Evolutionary conservation across 2,113 vertebrate species (phyloP).

Genomic region (Misgurnus mizolepis): DNA sequence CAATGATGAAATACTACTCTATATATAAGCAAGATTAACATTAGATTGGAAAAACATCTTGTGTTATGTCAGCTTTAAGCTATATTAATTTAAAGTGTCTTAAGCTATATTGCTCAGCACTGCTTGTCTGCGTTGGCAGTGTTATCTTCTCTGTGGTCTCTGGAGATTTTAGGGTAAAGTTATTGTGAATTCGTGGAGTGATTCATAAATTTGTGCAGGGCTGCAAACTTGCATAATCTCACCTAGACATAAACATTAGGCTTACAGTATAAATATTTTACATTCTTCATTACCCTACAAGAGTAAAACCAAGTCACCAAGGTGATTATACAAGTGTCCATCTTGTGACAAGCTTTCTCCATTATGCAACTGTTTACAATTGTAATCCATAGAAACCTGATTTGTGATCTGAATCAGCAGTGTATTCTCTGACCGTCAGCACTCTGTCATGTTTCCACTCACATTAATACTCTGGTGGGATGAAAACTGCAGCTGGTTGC

Average conservation of each 20-base stretch:
- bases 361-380: conserved; percentile 9
- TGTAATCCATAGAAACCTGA: conserved; percentile 30
- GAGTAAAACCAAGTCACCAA: background rate
- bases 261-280: background rate
- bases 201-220: conserved; percentile 19
- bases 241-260: background rate
- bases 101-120: background rate
- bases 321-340: background rate
- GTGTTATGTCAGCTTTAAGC: background rate
- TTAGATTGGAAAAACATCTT: too few relatives aligned
- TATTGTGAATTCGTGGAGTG: background rate
- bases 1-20: too few relatives aligned
- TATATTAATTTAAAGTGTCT: background rate
- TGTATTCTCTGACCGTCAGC: background rate
- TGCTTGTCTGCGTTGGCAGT: background rate
- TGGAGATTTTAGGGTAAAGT: background rate
- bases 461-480: conserved; percentile 34
- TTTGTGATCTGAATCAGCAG: conserved; percentile 18
- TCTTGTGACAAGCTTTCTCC: background rate
- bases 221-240: conserved; percentile 26
- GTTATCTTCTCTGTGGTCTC: background rate
- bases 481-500: conserved; percentile 31
- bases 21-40: too few relatives aligned
- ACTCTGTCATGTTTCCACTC: background rate
- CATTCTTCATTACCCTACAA: too few relatives aligned